Percentiles rank a stretch among this genome's conserved stretches.
These are phyloP conservation scores for Probosciger aterrimus DNA, from an alignment of 2,113 vertebrate genomes.

Conservation along the genomic window DNA sequence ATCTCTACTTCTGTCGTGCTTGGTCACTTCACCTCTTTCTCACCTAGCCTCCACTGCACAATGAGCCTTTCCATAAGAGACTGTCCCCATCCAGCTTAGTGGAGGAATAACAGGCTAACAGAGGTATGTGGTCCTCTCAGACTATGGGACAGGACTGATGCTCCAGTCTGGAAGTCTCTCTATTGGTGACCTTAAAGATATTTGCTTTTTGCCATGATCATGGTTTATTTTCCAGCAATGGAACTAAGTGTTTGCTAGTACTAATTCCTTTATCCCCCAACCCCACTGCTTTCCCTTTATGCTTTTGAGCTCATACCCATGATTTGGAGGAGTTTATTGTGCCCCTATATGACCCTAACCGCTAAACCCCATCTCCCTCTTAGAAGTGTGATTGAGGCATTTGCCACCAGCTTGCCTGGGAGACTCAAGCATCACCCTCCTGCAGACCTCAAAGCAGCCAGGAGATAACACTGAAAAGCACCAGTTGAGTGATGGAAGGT, in stretches of 20 bases:
- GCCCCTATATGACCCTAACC: not conserved
- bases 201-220: not conserved
- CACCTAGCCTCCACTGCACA: not conserved
- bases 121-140: not conserved
- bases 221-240: not conserved
- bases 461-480: not conserved
- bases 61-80: not conserved
- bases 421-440: not conserved
- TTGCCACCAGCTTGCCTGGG: not conserved
- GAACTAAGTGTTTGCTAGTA: not conserved
- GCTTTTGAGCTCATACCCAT: not conserved
- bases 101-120: not conserved
- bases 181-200: not conserved
- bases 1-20: not conserved
- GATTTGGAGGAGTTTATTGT: not conserved
- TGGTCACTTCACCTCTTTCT: not conserved
- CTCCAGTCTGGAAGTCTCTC: not conserved
- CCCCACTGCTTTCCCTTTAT: not conserved
- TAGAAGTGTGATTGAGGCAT: not conserved
- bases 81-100: not conserved
- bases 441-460: not conserved
- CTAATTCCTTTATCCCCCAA: not conserved
- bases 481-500: not conserved
- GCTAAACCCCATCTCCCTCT: not conserved
- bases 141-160: rapidly evolving